These are phyloP conservation scores for Myocastor coypus DNA, from an alignment of 2,113 vertebrate genomes.

Conservation along the genomic window DNA sequence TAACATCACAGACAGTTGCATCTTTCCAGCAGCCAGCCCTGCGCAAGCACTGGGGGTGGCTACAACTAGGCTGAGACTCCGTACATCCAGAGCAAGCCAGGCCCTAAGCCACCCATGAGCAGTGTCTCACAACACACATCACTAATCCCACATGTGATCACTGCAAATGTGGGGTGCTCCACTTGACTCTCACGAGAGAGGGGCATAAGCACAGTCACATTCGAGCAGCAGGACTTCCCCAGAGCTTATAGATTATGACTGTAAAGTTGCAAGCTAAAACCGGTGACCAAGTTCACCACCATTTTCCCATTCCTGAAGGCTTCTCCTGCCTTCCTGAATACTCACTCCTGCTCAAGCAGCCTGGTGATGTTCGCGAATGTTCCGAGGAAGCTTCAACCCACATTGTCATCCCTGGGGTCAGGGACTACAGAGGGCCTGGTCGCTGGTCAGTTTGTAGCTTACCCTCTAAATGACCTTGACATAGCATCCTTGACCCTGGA, in stretches of 20 bases:
- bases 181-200: background rate
- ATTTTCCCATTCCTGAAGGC: background rate
- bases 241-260: background rate
- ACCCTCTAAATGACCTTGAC: background rate
- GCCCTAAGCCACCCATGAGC: background rate
- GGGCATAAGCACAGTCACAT: accelerated
- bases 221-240: accelerated
- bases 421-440: background rate
- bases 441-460: background rate
- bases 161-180: accelerated
- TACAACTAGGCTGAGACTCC: background rate
- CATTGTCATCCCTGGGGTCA: background rate
- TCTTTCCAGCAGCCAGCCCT: background rate
- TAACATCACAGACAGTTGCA: background rate
- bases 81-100: background rate
- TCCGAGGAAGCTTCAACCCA: background rate
- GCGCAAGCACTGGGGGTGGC: accelerated
- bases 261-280: background rate
- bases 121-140: accelerated
- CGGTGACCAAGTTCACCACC: background rate
- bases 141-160: background rate
- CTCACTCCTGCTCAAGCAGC: background rate
- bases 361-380: accelerated
- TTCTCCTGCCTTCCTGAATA: background rate
- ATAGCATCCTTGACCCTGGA: background rate